These are phyloP conservation scores for Dryobates pubescens DNA, from an alignment of 2,797 vertebrate genomes.

Conservation along the genomic window DNA sequence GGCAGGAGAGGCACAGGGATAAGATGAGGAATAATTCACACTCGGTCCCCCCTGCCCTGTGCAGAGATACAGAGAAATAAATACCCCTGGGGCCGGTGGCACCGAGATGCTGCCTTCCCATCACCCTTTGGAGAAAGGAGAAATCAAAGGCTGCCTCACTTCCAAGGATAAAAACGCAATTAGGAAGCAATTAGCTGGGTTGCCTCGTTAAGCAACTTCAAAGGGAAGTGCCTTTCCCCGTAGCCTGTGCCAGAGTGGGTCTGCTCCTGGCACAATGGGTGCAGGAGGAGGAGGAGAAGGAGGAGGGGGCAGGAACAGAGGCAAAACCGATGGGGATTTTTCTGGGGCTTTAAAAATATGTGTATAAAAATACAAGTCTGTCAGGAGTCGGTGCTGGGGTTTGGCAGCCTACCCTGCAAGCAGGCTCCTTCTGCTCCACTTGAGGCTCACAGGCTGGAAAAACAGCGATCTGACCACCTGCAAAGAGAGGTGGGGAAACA, in stretches of 20 bases:
- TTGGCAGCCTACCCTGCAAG: conserved; percentile 2
- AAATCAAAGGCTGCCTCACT: conserved; percentile 73
- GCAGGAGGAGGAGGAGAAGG: conserved; percentile 14
- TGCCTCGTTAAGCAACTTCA: conserved; percentile 73
- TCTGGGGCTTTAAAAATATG: not conserved
- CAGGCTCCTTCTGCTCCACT: not conserved
- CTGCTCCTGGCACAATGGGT: conserved; percentile 58
- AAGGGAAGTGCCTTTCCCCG: conserved; percentile 52
- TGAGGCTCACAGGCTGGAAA: not conserved
- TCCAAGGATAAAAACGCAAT: conserved; percentile 69
- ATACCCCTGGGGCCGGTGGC: not conserved
- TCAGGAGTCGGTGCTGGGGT: not conserved
- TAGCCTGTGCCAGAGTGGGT: conserved; percentile 32
- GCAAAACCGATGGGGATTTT: not conserved
- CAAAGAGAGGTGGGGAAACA: not conserved
- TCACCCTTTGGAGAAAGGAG: conserved; percentile 16
- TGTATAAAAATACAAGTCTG: not conserved
- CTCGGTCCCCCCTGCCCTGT: not conserved
- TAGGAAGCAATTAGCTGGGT: conserved; percentile 74
- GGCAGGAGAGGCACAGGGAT: not conserved
- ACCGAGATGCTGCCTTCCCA: conserved; percentile 11
- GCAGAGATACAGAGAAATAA: not conserved
- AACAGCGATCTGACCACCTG: not conserved
- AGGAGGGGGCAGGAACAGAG: not conserved
- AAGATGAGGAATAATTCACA: not conserved